Evolutionary conservation across 2,888 invertebrate genomes (phyloP).

Genomic region (Pseudococcus viburni): DNA sequence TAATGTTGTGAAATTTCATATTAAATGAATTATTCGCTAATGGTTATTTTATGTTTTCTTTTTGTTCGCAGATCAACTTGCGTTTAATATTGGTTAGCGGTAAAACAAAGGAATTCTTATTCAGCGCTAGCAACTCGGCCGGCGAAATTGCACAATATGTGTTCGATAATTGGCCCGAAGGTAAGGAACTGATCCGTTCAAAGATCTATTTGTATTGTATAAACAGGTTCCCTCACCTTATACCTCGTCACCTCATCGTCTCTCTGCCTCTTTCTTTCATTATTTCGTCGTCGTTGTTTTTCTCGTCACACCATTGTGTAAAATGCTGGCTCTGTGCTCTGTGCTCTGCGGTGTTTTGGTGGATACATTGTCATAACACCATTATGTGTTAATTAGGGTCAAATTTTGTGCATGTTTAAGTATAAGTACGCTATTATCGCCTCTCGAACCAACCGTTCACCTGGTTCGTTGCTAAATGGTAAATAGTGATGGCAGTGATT

Average conservation of each 20-base stretch:
- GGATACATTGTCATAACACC: slow-evolving; percentile 23
- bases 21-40: background rate
- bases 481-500: background rate
- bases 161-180: slow-evolving; percentile 99
- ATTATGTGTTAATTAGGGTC: slow-evolving; percentile 47
- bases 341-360: background rate
- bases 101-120: slow-evolving; percentile 99
- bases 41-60: slow-evolving; percentile 67
- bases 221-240: background rate
- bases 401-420: background rate
- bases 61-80: slow-evolving; percentile 91
- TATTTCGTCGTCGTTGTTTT: background rate
- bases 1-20: slow-evolving; percentile 7
- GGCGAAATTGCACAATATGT: slow-evolving; percentile 99
- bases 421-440: background rate
- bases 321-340: background rate
- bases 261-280: background rate
- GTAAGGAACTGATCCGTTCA: slow-evolving; percentile 73
- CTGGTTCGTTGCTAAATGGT: background rate
- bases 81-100: slow-evolving; percentile 98
- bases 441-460: background rate
- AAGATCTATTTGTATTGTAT: slow-evolving; percentile 22
- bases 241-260: background rate
- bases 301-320: background rate
- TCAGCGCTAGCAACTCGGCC: slow-evolving; percentile 96